Base-by-base conservation (phyloP, 1,140 invertebrate species). In the Chlorops oryzae region DNA sequence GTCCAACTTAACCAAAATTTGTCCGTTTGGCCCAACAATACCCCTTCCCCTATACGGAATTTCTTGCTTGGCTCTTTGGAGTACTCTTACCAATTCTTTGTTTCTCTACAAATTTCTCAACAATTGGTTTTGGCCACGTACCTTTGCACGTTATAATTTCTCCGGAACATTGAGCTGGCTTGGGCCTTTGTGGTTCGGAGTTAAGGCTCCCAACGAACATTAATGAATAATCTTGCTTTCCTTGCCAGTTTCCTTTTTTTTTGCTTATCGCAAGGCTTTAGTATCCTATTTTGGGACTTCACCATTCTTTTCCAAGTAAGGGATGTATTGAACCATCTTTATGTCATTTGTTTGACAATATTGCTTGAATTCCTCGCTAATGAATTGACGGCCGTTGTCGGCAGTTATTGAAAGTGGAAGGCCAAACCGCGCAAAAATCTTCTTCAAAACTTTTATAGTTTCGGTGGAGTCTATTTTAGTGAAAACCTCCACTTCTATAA, bases 281-380 rank as follows among this genome's bases (percentile, higher is more conserved):
- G 57, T 15, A 56, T 58, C 28, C 52, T 38, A 47, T 70, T 72
- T 50, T 66, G 58, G 10, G 62, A 69, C 65, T 40, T 67, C 57
- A 6, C 67, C 68, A 57, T 73, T 73, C 37, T 50, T 48, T 50
- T 66, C 61, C 57, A 59, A 67, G 52, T 60, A 63, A 0, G 61
- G 59, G 7, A 52, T 47, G 4, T 59, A 61, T 27, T 62, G 51
- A 18, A 47, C 55, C 10, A 68, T n/a, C 3, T 37, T 38, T 10
- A 71, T 65, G 18, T 56, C 50, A 42, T 56, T 47, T 47, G n/a
- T n/a, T n/a, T n/a, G n/a, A n/a, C n/a, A n/a, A n/a, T n/a, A n/a
- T 51, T 43, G 5, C 17, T 15, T 23, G 59, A 65, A 35, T 43
- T 58, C 55, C 32, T 48, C 17, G 38, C 55, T 59, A 3, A 38